phyloP scores from a whole-genome alignment of 2,888 invertebrate genomes.

The Cyclophora punctaria region DNA sequence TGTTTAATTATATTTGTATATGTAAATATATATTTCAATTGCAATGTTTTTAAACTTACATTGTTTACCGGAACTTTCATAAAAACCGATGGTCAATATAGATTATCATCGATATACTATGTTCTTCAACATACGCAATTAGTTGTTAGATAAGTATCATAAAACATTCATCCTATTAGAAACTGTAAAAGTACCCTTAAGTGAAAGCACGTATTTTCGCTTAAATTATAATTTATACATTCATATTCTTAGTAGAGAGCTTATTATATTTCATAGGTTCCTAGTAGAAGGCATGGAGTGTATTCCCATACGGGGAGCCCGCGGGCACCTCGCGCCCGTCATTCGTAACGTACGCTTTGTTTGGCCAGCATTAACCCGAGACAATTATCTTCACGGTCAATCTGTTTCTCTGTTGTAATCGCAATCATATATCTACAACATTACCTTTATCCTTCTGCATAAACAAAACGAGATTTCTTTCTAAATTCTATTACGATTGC shows the following conservation, averaged over 20 bases:
- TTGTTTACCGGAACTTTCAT: no score
- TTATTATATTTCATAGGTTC: conserved; percentile 20
- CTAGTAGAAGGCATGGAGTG: conserved; percentile 19
- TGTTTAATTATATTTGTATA: no score
- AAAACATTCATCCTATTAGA: no score
- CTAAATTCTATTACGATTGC: no score
- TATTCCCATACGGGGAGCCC: conserved; percentile 58
- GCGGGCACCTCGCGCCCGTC: conserved; percentile 47
- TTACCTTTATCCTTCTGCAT: conserved; percentile 2
- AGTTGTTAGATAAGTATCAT: no score
- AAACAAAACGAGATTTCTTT: no score
- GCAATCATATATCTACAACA: conserved; percentile 21
- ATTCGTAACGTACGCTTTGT: conserved; percentile 57
- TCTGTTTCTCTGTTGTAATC: conserved; percentile 42
- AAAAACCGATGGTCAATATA: no score
- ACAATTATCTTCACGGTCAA: conserved; percentile 61
- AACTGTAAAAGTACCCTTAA: no score
- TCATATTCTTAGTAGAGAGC: conserved; percentile 9
- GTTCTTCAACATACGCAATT: no score
- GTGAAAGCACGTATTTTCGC: conserved; percentile 7
- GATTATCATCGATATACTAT: no score
- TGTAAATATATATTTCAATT: no score
- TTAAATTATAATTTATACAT: conserved; percentile 5
- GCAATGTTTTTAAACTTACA: no score
- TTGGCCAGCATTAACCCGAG: conserved; percentile 52